Conservation (phyloP, 2,113 vertebrate species). For the Carettochelys insculpta region DNA sequence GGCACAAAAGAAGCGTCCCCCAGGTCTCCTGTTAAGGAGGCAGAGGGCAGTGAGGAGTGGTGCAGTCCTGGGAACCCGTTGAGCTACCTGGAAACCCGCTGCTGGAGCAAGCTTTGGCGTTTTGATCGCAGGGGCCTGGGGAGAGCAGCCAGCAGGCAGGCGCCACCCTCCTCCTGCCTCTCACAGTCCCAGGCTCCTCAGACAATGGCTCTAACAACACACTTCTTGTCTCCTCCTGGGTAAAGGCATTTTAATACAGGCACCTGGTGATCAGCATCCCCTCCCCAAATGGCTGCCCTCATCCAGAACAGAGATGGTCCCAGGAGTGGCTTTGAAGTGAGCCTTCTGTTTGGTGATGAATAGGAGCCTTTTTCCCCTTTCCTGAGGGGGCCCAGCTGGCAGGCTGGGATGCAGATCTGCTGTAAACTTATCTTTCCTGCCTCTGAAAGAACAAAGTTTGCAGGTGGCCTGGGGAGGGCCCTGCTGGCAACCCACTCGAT, state of each 20-base stretch:
- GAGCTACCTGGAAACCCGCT: not conserved
- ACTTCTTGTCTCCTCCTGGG: constrained; percentile 59
- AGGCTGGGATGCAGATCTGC: not conserved
- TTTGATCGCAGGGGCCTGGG: not conserved
- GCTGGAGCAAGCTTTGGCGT: rapidly evolving
- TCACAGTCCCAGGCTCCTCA: constrained; percentile 38
- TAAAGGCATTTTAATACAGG: not conserved
- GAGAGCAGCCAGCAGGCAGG: rapidly evolving
- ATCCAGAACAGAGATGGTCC: not conserved
- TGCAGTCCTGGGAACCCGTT: not conserved
- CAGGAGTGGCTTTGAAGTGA: constrained; percentile 44
- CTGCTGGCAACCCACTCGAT: not conserved
- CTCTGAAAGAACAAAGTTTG: not conserved
- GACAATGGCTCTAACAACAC: constrained; percentile 35
- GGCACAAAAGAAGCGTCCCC: not conserved
- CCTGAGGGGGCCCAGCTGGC: not conserved
- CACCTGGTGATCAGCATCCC: constrained; percentile 20
- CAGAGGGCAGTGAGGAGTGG: not conserved
- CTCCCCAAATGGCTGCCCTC: not conserved
- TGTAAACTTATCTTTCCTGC: not conserved
- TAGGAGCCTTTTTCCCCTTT: constrained; percentile 53
- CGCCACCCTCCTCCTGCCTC: constrained; percentile 40
- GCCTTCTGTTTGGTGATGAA: constrained; percentile 48
- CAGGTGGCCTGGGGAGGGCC: rapidly evolving
- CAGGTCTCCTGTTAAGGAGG: not conserved